Conservation (phyloP, 2,888 invertebrate genomes). For the Ormyrus pomaceus region DNA sequence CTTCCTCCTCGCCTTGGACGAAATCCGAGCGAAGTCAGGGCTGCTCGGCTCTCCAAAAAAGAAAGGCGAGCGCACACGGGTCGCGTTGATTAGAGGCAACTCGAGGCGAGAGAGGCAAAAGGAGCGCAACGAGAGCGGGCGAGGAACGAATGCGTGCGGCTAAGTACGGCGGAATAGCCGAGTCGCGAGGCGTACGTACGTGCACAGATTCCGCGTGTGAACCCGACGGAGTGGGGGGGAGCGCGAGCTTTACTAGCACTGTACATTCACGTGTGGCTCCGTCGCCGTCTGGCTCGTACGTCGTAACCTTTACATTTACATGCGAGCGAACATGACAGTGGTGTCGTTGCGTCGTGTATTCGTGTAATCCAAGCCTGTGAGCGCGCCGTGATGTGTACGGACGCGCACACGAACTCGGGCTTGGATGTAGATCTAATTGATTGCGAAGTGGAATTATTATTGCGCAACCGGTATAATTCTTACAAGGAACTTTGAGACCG, state of each 20-base stretch:
- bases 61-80: too few species aligned
- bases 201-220: slow-evolving; percentile 34
- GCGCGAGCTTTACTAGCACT: background rate
- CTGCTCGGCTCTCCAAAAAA: too few species aligned
- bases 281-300: background rate
- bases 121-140: background rate
- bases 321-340: background rate
- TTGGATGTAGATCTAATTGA: too few species aligned
- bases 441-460: too few species aligned
- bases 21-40: too few species aligned
- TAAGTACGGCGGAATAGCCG: slow-evolving; percentile 20
- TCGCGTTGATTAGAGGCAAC: too few species aligned
- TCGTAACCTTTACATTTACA: slow-evolving; percentile 9
- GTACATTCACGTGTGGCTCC: background rate
- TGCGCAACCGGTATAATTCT: too few species aligned
- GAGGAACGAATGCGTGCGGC: slow-evolving; percentile 12
- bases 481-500: too few species aligned
- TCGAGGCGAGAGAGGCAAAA: background rate
- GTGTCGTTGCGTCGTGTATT: too few species aligned
- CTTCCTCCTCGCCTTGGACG: too few species aligned
- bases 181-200: slow-evolving; percentile 14
- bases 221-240: slow-evolving; percentile 4
- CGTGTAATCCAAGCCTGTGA: too few species aligned
- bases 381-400: background rate
- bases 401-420: too few species aligned